Conservation (phyloP, 2,113 vertebrate genomes). For the Ginglymostoma cirratum region DNA sequence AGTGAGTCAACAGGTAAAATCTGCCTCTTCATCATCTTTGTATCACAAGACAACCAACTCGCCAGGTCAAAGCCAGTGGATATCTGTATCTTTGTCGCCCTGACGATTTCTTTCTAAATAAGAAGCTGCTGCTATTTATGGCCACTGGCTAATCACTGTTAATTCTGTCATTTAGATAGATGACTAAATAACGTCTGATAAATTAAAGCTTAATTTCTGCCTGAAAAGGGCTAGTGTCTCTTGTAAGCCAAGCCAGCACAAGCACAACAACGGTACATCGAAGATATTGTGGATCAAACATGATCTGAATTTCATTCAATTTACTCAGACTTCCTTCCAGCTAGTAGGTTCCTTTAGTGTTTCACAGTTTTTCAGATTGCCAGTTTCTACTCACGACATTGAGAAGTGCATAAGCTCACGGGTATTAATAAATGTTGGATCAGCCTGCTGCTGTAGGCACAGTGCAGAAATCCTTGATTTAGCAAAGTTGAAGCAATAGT, state of each 20-base stretch:
- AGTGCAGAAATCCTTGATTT: background rate
- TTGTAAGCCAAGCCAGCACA: background rate
- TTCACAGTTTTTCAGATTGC: background rate
- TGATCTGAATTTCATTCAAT: background rate
- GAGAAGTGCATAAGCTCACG: background rate
- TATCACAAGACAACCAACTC: background rate
- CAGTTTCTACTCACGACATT: background rate
- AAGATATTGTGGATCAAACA: background rate
- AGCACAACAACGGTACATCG: background rate
- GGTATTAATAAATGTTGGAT: background rate
- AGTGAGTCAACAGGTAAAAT: no score
- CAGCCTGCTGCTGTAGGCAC: background rate
- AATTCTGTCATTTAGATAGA: background rate
- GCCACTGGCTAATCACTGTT: background rate
- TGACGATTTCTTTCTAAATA: background rate
- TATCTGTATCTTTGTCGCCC: background rate
- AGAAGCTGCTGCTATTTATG: background rate
- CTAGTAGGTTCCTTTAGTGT: background rate
- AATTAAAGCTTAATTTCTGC: background rate
- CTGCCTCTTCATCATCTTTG: background rate
- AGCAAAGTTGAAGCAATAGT: background rate
- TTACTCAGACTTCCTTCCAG: background rate
- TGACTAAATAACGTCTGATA: background rate
- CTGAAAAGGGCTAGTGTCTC: background rate
- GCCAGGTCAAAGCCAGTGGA: background rate